phyloP scores from a whole-genome alignment of 1,140 invertebrate species.

The Notospermus geniculatus region DNA sequence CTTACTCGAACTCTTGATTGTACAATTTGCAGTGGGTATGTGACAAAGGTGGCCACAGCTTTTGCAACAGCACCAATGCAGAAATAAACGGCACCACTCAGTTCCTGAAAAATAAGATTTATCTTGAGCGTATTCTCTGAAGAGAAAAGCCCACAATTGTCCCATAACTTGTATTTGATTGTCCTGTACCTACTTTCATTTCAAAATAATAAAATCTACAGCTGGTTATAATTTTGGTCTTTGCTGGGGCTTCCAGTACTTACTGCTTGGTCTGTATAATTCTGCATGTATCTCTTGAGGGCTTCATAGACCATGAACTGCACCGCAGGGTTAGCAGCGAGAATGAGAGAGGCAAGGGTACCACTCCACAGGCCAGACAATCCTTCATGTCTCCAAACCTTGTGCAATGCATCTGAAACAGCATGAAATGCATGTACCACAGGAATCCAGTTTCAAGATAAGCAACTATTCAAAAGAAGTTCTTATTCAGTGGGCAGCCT shows the following conservation, averaged over 20 bases:
- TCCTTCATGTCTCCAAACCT: slow-evolving; percentile 72
- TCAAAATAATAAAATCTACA: no score
- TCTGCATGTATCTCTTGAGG: slow-evolving; percentile 66
- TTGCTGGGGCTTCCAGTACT: no score
- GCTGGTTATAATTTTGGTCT: no score
- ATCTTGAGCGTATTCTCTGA: no score
- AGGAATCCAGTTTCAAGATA: no score
- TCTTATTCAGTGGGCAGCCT: neutral
- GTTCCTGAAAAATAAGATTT: slow-evolving; percentile 53
- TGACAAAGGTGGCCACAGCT: slow-evolving; percentile 75
- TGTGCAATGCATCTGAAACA: slow-evolving; percentile 62
- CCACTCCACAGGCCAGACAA: slow-evolving; percentile 74
- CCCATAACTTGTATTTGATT: neutral
- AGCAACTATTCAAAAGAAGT: no score
- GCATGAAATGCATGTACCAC: neutral
- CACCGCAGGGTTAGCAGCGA: slow-evolving; percentile 83
- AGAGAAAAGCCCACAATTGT: no score
- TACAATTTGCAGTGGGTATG: slow-evolving; percentile 85
- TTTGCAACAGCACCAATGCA: slow-evolving; percentile 76
- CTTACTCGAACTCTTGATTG: slow-evolving; percentile 75
- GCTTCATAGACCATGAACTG: slow-evolving; percentile 89
- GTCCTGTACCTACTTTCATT: neutral
- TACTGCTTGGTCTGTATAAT: slow-evolving; percentile 30
- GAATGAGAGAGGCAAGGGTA: slow-evolving; percentile 74
- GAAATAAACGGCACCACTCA: slow-evolving; percentile 62